Evolutionary conservation across 30 jellyfish, hydroid and myxozoan species (phyloP), one percentile per base, ranked within the genome.

Genomic region (Morbakka virulenta): DNA sequence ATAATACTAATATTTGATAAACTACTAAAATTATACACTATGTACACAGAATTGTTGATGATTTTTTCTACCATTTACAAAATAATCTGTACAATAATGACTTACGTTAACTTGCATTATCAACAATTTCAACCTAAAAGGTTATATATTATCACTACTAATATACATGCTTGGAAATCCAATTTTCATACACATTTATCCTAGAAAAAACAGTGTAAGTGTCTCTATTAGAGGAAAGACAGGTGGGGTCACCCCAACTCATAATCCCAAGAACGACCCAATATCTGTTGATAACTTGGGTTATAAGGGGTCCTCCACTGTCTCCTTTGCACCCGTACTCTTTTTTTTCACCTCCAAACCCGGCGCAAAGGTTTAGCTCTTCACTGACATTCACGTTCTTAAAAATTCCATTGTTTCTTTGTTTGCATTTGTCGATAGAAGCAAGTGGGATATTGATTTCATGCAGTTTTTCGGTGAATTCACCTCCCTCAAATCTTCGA

Each of bases 171-270:
- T 41, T 17, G 17, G 57, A 9, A 41, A 89, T 77, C 97, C 97
- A 89, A 11, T 76, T 36, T 67, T 52, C 62, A 68, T 89, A 82
- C 2, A 74, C 68, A 26, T 35, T 31, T 33, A 83, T 33, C 3
- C 64, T 77, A 17, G 97, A 82, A 28, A 89, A 82, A 20, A 89
- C 97, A 2, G 97, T 89, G 72, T 76, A 89, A 27, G 96, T 75
- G 66, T 77, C 63, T 3, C 77, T 72, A 22, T 41, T 27, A 25
- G 69, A 28, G 0, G 97, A 61, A 0, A 82, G 41, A 62, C 97
- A 89, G 6, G 73, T 69, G 13, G 97, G 97, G 29, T 79, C 97
- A 3, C 94, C 93, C 97, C 97, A 89, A 47, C 95, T 82, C 81
- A 81, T 77, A 3, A 89, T 32, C 4, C 97, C 97, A 71, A 64